Conservation (phyloP, 2,888 invertebrate species). For the Pandemis corylana region DNA sequence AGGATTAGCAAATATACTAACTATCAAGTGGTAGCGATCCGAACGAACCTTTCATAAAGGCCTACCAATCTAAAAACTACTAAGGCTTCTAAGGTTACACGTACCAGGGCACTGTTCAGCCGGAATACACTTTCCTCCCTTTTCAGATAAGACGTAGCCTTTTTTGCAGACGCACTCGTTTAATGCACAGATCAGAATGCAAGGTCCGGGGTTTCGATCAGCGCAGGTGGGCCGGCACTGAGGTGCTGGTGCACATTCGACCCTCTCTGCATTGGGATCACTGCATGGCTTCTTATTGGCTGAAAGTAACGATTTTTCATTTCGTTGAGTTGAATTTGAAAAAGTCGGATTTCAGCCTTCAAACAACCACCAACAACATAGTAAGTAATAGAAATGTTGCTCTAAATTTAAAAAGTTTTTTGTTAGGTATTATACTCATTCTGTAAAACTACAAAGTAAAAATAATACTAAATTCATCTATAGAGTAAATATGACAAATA, state of each 20-base stretch:
- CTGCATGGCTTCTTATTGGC: constrained; percentile 7
- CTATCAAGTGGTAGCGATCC: no score
- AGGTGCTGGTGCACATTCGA: background rate
- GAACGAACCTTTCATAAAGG: no score
- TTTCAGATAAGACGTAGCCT: constrained; percentile 30
- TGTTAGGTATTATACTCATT: no score
- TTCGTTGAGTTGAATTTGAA: no score
- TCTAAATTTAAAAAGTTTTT: no score
- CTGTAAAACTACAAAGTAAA: no score
- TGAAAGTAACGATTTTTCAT: background rate
- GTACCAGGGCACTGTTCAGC: background rate
- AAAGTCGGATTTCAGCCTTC: no score
- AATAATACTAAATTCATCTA: no score
- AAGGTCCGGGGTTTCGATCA: constrained; percentile 13
- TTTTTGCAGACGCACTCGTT: constrained; percentile 38
- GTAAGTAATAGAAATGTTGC: no score
- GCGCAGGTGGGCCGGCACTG: background rate
- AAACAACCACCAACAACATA: no score
- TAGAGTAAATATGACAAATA: no score
- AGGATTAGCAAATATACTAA: no score
- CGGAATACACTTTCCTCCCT: constrained; percentile 37
- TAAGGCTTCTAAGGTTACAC: background rate
- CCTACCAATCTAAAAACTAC: background rate
- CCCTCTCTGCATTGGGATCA: background rate
- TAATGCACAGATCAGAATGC: constrained; percentile 13